Percentiles rank a stretch among this genome's conserved stretches.
Conservation (phyloP, 1,140 invertebrate species). For the fruit fly (Drosophila melanogaster) region Release_6_plus_ISO1_MT NC_004354.4:3155001-3155500, state of each 20-base stretch:
- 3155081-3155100: conserved; percentile 40
- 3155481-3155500: no score
- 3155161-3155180: conserved; percentile 52
- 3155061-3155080: conserved; percentile 36
- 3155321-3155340: conserved; percentile 30
- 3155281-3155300: conserved; percentile 46
- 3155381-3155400: conserved; percentile 27
- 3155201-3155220: conserved; percentile 75
- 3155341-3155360: background rate
- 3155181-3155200: background rate
- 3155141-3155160: conserved; percentile 82
- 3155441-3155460: no score
- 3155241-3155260: conserved; percentile 81
- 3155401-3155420: background rate
- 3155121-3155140: conserved; percentile 21
- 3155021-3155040: conserved; percentile 79
- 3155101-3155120: conserved; percentile 32
- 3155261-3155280: conserved; percentile 78
- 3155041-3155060: conserved; percentile 39
- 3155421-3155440: conserved; percentile 34
- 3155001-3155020: conserved; percentile 65
- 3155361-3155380: conserved; percentile 26
- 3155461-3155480: no score
- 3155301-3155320: conserved; percentile 19
- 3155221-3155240: conserved; percentile 83